Evolutionary conservation across 35 echinoderm and acorn worm genomes (phyloP), one percentile per base, ranked within the genome.

Genomic region (Apostichopus japonicus): DNA sequence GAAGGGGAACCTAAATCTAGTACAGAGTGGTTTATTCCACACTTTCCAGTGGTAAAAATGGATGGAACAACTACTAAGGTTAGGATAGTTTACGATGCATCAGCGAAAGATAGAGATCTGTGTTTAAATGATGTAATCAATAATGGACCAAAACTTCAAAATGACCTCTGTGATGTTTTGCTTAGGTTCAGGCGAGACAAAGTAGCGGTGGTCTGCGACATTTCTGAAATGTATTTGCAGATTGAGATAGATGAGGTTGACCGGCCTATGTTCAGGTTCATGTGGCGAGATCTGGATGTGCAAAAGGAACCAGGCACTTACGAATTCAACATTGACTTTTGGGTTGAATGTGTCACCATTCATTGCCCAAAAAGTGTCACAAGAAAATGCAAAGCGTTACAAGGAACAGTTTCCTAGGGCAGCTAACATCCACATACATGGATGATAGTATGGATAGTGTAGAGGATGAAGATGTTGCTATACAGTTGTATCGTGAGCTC

Each of bases 101-200:
- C 75, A 52, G 92, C 83, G 4, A 75, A 77, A 19, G 23, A 77
- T 78, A n/a, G 72, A 16, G 92, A 84, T 6, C 23, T 94, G 53
- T 79, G 21, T 62, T n/a, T 94, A 67, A 94, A 94, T 89, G 92
- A 94, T 63, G 17, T 84, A n/a, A 90, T 94, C 62, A 23, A 65
- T 70, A 72, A 65, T 62, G 92, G 92, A 9, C 92, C 92, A 19
- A 94, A 94, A 72, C 17, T 94, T 19, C 92, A 72, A 65, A 79
- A 94, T 53, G 56, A 94, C 17, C 55, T 94, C 1, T 53, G 33
- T 61, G 77, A 94, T 90, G 86, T 93, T 22, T 80, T 53, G 78
- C 7, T 80, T 15, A 80, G 83, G 55, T 86, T 86, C 55, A 23
- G 83, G 15, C 54, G 58, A 16, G 54, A 86, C 23, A 59, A 86